These are phyloP conservation scores for Saguinus imperator DNA, from an alignment of 2,113 vertebrate species.

Conservation along the genomic window DNA sequence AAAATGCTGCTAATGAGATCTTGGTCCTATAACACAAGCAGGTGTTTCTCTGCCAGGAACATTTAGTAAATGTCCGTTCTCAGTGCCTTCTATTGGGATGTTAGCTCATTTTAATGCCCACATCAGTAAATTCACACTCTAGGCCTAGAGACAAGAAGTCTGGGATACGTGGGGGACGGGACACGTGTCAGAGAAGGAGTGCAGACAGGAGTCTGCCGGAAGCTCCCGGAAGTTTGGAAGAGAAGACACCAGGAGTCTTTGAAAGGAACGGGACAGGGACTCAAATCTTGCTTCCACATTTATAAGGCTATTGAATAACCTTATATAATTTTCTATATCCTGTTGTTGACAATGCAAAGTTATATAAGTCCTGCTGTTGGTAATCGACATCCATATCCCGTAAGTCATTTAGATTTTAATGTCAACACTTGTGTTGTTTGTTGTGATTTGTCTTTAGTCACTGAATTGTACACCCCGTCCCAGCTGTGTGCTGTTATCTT, in stretches of 20 bases:
- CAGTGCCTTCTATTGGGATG: background rate
- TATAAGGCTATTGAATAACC: background rate
- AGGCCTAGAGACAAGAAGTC: background rate
- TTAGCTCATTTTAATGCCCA: background rate
- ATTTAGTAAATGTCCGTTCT: background rate
- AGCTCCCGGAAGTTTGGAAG: background rate
- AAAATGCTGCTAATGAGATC: background rate
- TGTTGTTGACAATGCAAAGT: background rate
- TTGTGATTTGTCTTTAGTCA: background rate
- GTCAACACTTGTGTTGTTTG: background rate
- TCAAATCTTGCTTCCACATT: background rate
- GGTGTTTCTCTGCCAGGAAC: background rate
- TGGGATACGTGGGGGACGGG: background rate
- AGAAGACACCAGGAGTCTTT: background rate
- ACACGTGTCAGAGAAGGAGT: background rate
- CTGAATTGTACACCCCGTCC: background rate
- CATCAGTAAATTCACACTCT: background rate
- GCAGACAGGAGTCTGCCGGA: background rate
- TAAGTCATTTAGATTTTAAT: background rate
- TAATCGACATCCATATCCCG: background rate
- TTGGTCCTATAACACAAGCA: background rate
- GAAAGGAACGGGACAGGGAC: too few relatives aligned
- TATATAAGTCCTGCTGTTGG: background rate
- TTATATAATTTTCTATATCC: background rate
- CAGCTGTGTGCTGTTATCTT: background rate